phyloP scores from a whole-genome alignment of 2,888 invertebrate genomes.

The Octonoba sinensis region DNA sequence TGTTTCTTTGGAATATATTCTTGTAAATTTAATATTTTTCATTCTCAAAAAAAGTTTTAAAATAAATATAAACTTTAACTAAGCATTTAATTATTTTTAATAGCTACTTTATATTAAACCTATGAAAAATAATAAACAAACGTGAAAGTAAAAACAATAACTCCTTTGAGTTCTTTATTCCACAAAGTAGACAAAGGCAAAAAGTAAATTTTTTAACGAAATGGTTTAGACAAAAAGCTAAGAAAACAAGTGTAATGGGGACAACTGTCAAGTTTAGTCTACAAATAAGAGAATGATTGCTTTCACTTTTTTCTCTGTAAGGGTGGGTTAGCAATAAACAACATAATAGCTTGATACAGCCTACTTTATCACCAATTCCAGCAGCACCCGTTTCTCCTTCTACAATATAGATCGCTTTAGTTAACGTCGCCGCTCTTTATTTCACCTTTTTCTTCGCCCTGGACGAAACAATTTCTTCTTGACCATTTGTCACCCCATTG shows the following conservation, averaged over 20 bases:
- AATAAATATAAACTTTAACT: no score
- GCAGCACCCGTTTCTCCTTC: slow-evolving; percentile 10
- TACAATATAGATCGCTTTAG: slow-evolving; percentile 61
- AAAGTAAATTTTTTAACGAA: no score
- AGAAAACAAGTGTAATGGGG: slow-evolving; percentile 1
- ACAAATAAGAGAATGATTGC: background rate
- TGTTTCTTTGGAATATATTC: no score
- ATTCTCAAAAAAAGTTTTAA: no score
- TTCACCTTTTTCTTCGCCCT: slow-evolving; percentile 51
- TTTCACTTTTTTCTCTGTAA: slow-evolving; percentile 1
- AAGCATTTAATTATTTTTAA: no score
- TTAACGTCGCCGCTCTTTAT: slow-evolving; percentile 53
- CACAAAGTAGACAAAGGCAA: no score
- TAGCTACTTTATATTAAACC: no score
- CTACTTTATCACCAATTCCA: slow-evolving; percentile 41
- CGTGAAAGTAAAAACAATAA: no score
- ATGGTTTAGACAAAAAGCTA: no score
- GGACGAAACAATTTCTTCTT: slow-evolving; percentile 60
- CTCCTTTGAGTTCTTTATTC: no score
- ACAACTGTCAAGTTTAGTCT: slow-evolving; percentile 12
- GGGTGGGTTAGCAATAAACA: slow-evolving; percentile 21
- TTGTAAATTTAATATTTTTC: no score
- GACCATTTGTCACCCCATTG: slow-evolving; percentile 63
- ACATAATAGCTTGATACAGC: slow-evolving; percentile 31
- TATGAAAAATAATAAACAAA: no score